Evolutionary conservation across 2,888 invertebrate genomes (phyloP), one percentile per base, ranked within the genome.

Genomic region (Lysandra coridon): DNA sequence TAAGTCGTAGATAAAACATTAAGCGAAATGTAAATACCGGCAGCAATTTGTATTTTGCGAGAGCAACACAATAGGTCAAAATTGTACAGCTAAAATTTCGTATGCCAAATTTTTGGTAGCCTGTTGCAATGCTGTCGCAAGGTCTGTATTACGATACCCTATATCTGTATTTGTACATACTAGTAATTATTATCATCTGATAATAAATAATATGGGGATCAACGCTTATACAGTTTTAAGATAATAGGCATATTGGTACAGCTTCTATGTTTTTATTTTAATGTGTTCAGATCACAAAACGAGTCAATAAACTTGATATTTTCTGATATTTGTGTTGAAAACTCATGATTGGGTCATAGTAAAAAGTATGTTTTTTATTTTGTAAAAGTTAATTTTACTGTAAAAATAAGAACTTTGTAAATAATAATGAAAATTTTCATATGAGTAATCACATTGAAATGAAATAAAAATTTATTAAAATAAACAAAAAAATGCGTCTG

Each of bases 201-300:
- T 33, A 37, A 12, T 64, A 30, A 64, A 12, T 64, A 30, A 64
- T 30, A 69, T 69, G 69, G 69, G 69, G 69, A 69, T 69, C 4
- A 69, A 69, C 69, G 69, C 69, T 69, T 69, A 69, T 64, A 69
- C 33, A 69, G 33, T 69, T 14, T 14, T 69, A 69, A 69, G 33
- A 33, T 14, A 17, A 69, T 69, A 69, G 69, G 33, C 69, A 37
- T 69, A 33, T 17, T 33, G 33, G 12, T 69, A 69, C 3, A 33
- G 1, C 33, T 33, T 69, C 69, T 33, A 44, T 44, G 2, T 44
- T 10, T 49, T 7, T 40, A 40, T 40, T 40, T 40, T 40, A 40
- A 40, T 40, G 40, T 40, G 6, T 40, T 49, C 10, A 49, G 10
- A 10, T 10, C 49, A 49, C 49, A 49, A 49, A 0, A 49, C 10